A percentile compares a stretch with the other conserved stretches of the same genome.
These are phyloP conservation scores for Opisthograptis luteolata DNA, from an alignment of 2,888 invertebrate species.

Conservation along the genomic window DNA sequence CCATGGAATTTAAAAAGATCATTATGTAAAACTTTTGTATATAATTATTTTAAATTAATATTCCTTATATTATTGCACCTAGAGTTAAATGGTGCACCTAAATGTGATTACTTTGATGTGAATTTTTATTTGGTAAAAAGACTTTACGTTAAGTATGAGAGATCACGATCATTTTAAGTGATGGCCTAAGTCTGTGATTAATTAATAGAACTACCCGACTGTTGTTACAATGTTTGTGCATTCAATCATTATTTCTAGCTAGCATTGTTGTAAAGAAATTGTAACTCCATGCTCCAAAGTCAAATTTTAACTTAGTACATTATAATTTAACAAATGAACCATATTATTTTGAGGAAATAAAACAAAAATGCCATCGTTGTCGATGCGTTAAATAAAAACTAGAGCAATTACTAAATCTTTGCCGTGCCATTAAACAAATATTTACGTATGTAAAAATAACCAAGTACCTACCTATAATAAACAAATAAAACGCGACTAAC, in stretches of 20 bases:
- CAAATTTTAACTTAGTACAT: no score
- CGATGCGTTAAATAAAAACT: no score
- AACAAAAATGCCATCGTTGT: no score
- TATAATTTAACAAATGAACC: no score
- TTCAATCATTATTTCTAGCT: no score
- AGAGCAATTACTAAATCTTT: no score
- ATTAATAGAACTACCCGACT: slow-evolving; percentile 9
- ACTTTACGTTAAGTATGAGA: slow-evolving; percentile 50
- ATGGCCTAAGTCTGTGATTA: slow-evolving; percentile 44
- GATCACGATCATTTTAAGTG: slow-evolving; percentile 37
- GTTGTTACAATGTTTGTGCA: slow-evolving; percentile 18
- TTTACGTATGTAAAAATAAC: background rate
- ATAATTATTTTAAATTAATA: slow-evolving; percentile 8
- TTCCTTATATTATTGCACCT: slow-evolving; percentile 25
- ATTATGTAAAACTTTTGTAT: slow-evolving; percentile 6
- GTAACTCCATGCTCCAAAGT: no score
- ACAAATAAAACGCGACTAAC: background rate
- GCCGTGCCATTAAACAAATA: no score
- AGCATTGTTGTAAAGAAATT: no score
- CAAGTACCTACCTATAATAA: no score
- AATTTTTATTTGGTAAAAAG: slow-evolving; percentile 61
- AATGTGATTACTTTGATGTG: slow-evolving; percentile 48
- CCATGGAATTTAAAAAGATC: background rate
- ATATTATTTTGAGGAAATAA: no score
- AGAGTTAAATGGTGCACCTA: slow-evolving; percentile 44